Percentiles rank a stretch among this genome's conserved stretches.
Evolutionary conservation across 2,113 vertebrate species (phyloP).

Genomic region (Orientallactaga bullata): DNA sequence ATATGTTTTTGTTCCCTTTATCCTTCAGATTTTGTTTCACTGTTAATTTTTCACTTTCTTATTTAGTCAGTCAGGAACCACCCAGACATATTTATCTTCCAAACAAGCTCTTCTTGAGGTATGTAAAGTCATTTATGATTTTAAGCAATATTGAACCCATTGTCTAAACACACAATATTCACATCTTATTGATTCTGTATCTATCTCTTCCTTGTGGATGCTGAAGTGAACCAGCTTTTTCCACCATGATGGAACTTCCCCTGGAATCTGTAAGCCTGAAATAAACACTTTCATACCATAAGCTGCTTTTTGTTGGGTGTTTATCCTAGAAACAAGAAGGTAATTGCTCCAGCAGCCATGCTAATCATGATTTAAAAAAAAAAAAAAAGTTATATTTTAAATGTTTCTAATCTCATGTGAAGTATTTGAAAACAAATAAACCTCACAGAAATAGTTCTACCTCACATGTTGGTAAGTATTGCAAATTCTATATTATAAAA

Average conservation of each 20-base stretch:
- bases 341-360: too few species aligned
- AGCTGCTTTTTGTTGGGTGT: too few species aligned
- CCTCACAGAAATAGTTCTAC: slow-evolving; percentile 44
- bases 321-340: too few species aligned
- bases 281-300: too few species aligned
- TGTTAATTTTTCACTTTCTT: not conserved
- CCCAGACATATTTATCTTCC: not conserved
- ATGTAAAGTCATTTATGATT: not conserved
- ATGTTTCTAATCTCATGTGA: slow-evolving; percentile 19
- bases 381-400: slow-evolving; percentile 17
- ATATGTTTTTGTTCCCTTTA: not conserved
- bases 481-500: not conserved
- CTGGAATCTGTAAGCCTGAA: too few species aligned
- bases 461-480: not conserved
- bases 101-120: not conserved
- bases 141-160: not conserved
- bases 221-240: too few species aligned
- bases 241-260: too few species aligned
- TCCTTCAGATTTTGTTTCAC: not conserved
- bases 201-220: too few species aligned
- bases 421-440: slow-evolving; percentile 44
- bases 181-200: not conserved
- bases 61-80: not conserved
- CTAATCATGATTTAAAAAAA: not conserved
- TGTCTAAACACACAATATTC: not conserved